Conservation (phyloP, 2,797 vertebrate genomes). For the Sandelia bainsii region DNA sequence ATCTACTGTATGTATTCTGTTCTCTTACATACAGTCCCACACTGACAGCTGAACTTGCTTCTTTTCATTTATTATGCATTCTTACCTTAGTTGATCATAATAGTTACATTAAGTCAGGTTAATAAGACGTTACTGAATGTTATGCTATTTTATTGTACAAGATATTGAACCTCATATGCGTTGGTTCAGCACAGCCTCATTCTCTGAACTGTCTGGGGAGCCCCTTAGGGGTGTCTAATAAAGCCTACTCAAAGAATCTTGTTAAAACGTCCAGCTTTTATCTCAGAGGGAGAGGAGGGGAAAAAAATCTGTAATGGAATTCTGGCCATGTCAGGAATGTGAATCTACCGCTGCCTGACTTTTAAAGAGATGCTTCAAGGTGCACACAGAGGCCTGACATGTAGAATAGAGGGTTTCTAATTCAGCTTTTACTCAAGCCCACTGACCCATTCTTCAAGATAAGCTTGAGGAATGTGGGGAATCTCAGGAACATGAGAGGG, state of each 20-base stretch:
- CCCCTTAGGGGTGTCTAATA: constrained; percentile 65
- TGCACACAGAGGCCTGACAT: constrained; percentile 75
- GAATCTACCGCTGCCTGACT: constrained; percentile 76
- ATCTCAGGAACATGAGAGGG: constrained; percentile 72
- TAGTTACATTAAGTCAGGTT: constrained; percentile 11
- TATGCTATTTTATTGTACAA: constrained; percentile 30
- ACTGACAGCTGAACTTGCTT: constrained; percentile 13
- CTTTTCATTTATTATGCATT: constrained; percentile 16
- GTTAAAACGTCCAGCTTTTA: constrained; percentile 74
- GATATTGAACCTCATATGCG: constrained; percentile 37
- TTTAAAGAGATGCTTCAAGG: constrained; percentile 85
- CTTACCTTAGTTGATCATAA: constrained; percentile 3
- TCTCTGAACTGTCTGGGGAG: constrained; percentile 63
- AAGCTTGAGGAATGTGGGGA: constrained; percentile 89
- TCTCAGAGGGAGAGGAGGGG: constrained; percentile 60
- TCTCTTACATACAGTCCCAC: constrained; percentile 8
- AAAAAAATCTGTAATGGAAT: constrained; percentile 73
- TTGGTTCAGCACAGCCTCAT: constrained; percentile 56
- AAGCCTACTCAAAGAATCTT: constrained; percentile 63
- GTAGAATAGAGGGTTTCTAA: constrained; percentile 79
- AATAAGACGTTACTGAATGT: neutral
- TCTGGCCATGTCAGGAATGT: constrained; percentile 84
- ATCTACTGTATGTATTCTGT: constrained; percentile 8
- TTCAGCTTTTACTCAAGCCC: constrained; percentile 81
- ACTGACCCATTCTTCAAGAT: constrained; percentile 87